phyloP scores from a whole-genome alignment of 1,140 invertebrate genomes.

The Apis laboriosa region DNA sequence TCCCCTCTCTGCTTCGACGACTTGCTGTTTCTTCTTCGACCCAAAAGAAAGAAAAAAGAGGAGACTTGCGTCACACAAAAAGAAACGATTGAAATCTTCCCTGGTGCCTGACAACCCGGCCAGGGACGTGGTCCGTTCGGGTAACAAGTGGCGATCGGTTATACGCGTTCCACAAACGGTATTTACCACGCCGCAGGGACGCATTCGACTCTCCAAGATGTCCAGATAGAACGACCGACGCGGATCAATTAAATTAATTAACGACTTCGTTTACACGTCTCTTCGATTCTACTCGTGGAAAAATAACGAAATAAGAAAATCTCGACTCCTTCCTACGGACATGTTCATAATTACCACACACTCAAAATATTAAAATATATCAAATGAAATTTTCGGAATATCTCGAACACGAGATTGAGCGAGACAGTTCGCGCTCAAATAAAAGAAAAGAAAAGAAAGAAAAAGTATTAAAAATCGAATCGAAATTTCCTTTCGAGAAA shows the following conservation, averaged over 20 bases:
- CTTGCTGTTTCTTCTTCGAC: not conserved
- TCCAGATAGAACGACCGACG: not conserved
- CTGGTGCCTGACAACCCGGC: constrained; percentile 49
- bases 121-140: constrained; percentile 53
- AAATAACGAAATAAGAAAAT: no score
- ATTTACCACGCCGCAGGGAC: constrained; percentile 30
- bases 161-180: constrained; percentile 41
- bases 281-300: not conserved
- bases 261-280: not conserved
- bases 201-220: not conserved
- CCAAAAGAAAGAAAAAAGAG: constrained; percentile 21
- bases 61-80: constrained; percentile 42
- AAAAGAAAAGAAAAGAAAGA: no score
- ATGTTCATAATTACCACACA: no score
- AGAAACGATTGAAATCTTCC: constrained; percentile 62
- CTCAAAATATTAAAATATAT: no score
- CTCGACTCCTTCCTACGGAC: no score
- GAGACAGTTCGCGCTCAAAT: no score
- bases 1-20: not conserved
- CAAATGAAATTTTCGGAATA: no score
- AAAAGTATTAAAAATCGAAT: no score
- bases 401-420: no score
- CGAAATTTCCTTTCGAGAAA: not conserved
- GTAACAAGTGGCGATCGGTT: constrained; percentile 63
- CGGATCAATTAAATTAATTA: not conserved